Conservation (phyloP, 2,797 vertebrate species). For the Diceros bicornis region DNA sequence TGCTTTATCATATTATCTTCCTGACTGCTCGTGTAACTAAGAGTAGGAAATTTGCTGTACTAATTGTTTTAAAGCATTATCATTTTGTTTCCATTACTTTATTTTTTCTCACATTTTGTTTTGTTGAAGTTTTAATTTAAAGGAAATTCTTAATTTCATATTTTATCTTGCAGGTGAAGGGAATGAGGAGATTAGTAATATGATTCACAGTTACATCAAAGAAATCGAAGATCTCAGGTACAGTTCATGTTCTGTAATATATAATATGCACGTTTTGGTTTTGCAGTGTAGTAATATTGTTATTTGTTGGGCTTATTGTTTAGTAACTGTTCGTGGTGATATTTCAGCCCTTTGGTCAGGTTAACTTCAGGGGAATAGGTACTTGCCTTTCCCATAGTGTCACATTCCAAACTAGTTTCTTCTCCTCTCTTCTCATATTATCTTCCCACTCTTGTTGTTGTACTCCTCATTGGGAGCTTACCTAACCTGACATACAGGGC, state of each 20-base stretch:
- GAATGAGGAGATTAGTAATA: slow-evolving; percentile 97
- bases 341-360: not conserved
- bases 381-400: not conserved
- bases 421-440: not conserved
- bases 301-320: not conserved
- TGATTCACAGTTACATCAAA: slow-evolving; percentile 98
- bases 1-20: not conserved
- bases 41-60: not conserved
- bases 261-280: not conserved
- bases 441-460: not conserved
- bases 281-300: not conserved
- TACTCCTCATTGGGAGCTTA: not conserved
- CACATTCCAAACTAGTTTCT: not conserved
- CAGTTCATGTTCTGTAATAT: not conserved
- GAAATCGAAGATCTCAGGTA: slow-evolving; percentile 99
- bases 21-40: not conserved
- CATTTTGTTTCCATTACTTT: not conserved
- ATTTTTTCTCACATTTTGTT: slow-evolving; percentile 39
- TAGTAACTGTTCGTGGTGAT: not conserved
- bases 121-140: slow-evolving; percentile 20
- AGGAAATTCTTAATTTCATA: not conserved
- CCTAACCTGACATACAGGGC: not conserved
- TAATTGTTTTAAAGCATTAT: slow-evolving; percentile 35
- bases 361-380: not conserved
- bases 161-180: slow-evolving; percentile 93